A percentile compares a stretch with the other conserved stretches of the same genome.
Evolutionary conservation across 2,888 invertebrate species (phyloP).

Genomic region (Pristionchus exspectatus): DNA sequence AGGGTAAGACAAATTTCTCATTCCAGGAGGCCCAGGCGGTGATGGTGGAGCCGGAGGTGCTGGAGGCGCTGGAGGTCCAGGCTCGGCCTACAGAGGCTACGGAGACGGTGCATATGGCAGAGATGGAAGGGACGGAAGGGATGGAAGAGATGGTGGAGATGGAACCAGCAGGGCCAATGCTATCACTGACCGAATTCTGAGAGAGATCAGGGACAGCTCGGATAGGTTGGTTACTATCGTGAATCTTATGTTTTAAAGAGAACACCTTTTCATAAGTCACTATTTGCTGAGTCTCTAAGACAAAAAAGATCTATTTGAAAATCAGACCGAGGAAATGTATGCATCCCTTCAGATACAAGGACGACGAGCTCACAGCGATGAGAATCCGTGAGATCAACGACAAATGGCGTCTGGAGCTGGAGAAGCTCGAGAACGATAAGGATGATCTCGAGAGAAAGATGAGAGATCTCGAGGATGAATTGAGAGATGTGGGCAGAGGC

Average conservation of each 20-base stretch:
- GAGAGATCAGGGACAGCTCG: slow-evolving; percentile 55
- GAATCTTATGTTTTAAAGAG: no score
- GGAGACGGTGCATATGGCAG: slow-evolving; percentile 43
- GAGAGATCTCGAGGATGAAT: slow-evolving; percentile 76
- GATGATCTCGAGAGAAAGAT: slow-evolving; percentile 74
- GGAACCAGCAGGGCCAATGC: slow-evolving; percentile 6
- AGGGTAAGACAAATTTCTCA: not conserved
- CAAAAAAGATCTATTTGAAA: no score
- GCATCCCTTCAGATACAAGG: slow-evolving; percentile 56
- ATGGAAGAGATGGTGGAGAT: slow-evolving; percentile 57
- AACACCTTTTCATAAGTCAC: no score
- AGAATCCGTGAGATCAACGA: slow-evolving; percentile 75
- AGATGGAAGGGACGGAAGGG: slow-evolving; percentile 51
- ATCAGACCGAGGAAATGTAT: no score
- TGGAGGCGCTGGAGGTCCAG: not conserved
- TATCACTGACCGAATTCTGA: slow-evolving; percentile 51
- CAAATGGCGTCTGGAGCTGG: slow-evolving; percentile 75
- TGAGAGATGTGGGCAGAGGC: slow-evolving; percentile 72
- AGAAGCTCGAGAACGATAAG: slow-evolving; percentile 77
- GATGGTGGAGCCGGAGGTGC: slow-evolving; percentile 14
- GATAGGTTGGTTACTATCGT: slow-evolving; percentile 32
- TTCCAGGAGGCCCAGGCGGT: not conserved
- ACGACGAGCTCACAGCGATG: slow-evolving; percentile 72
- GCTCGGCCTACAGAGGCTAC: slow-evolving; percentile 2
- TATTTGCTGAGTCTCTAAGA: no score